Evolutionary conservation across 1,140 invertebrate genomes (phyloP).

Genomic region (Holcopasites calliopsidis): DNA sequence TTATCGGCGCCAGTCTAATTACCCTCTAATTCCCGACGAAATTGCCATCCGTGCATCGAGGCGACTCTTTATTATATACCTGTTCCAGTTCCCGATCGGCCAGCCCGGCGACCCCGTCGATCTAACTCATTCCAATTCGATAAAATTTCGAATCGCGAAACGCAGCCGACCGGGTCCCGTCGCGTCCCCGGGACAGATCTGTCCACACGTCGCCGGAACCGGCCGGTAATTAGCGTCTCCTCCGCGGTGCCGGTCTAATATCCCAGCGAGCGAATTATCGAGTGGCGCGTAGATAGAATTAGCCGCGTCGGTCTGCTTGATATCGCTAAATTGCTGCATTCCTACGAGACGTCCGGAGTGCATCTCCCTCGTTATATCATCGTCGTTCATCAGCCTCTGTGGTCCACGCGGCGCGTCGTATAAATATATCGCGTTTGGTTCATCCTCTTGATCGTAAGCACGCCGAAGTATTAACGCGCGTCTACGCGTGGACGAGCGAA

Average conservation of each 20-base stretch:
- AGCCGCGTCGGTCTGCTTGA: conserved; percentile 47
- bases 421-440: conserved; percentile 53
- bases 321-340: conserved; percentile 62
- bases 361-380: conserved; percentile 57
- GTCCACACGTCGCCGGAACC: background rate
- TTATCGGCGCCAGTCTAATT: background rate
- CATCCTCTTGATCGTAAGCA: conserved; percentile 43
- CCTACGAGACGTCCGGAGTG: conserved; percentile 57
- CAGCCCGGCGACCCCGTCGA: background rate
- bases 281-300: conserved; percentile 57
- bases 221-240: conserved; percentile 48
- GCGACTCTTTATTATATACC: conserved; percentile 9
- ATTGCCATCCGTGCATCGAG: conserved; percentile 9
- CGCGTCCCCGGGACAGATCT: background rate
- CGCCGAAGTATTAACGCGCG: background rate
- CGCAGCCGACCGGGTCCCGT: too few species aligned
- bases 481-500: background rate
- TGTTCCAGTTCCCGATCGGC: conserved; percentile 1
- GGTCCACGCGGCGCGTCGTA: conserved; percentile 43
- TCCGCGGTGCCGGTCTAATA: conserved; percentile 43
- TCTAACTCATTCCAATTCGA: conserved; percentile 27
- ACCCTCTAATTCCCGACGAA: conserved; percentile 1
- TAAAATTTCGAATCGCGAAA: conserved; percentile 10
- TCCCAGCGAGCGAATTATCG: conserved; percentile 54
- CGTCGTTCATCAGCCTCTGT: conserved; percentile 57